Conservation (phyloP, 2,113 vertebrate species). For the Equus quagga region DNA sequence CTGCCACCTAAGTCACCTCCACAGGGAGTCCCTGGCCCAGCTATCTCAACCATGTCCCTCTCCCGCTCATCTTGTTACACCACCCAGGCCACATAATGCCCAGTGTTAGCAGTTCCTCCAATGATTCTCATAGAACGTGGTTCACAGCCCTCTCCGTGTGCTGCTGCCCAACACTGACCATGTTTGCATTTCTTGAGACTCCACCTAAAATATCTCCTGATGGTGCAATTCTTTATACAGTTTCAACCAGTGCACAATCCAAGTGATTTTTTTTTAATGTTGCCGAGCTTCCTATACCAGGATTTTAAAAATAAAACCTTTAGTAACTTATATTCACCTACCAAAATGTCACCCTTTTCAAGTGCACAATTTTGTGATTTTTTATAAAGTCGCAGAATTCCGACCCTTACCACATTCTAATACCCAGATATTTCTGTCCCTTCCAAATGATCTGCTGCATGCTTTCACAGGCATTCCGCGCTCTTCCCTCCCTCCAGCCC, state of each 20-base stretch:
- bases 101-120: background rate
- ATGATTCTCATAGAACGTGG: background rate
- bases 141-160: background rate
- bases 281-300: background rate
- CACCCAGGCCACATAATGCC: background rate
- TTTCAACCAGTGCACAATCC: background rate
- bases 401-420: background rate
- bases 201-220: background rate
- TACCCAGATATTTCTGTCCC: background rate
- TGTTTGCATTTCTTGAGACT: background rate
- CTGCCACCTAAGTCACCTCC: too few relatives aligned
- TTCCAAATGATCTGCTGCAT: background rate
- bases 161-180: too few relatives aligned
- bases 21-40: background rate
- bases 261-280: background rate
- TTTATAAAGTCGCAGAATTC: background rate
- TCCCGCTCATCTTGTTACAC: too few relatives aligned
- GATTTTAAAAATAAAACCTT: background rate
- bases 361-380: background rate
- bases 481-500: background rate
- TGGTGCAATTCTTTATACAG: background rate
- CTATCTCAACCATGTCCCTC: accelerated
- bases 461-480: background rate
- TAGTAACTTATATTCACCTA: background rate
- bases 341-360: background rate